A percentile compares a stretch with the other conserved stretches of the same genome.
Conservation (phyloP, 2,797 vertebrate species). For the Mormyrus proboscirostris region DNA sequence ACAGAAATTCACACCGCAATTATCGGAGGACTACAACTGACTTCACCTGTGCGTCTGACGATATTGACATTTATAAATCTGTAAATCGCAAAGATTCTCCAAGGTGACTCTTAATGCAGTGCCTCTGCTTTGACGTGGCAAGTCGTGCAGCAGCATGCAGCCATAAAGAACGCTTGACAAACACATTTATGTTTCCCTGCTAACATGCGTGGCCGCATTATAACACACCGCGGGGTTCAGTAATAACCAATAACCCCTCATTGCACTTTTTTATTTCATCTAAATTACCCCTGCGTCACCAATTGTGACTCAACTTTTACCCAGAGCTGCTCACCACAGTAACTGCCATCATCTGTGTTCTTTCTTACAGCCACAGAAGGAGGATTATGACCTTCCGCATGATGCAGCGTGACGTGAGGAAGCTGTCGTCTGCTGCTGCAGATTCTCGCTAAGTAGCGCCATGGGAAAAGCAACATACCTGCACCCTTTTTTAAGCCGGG, state of each 20-base stretch:
- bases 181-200: not conserved
- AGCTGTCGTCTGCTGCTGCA: not conserved
- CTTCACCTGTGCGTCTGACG: not conserved
- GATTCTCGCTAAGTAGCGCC: not conserved
- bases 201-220: not conserved
- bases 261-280: slow-evolving; percentile 5
- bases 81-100: not conserved
- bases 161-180: not conserved
- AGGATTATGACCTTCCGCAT: not conserved
- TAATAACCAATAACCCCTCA: slow-evolving; percentile 16
- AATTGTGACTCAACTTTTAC: slow-evolving; percentile 41
- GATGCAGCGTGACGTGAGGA: not conserved
- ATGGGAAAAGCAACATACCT: not conserved
- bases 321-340: not conserved
- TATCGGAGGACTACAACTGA: not conserved
- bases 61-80: not conserved
- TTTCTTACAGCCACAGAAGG: not conserved
- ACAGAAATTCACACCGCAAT: not conserved
- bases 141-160: not conserved
- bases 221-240: not conserved
- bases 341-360: slow-evolving; percentile 38
- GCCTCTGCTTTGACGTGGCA: not conserved
- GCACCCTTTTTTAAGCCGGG: not conserved
- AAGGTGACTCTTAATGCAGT: not conserved
- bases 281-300: slow-evolving; percentile 20